A percentile compares a stretch with the other conserved stretches of the same genome.
Evolutionary conservation across 64 coral and sea anemone genomes (phyloP).

Genomic region (Anthopleura sola): DNA sequence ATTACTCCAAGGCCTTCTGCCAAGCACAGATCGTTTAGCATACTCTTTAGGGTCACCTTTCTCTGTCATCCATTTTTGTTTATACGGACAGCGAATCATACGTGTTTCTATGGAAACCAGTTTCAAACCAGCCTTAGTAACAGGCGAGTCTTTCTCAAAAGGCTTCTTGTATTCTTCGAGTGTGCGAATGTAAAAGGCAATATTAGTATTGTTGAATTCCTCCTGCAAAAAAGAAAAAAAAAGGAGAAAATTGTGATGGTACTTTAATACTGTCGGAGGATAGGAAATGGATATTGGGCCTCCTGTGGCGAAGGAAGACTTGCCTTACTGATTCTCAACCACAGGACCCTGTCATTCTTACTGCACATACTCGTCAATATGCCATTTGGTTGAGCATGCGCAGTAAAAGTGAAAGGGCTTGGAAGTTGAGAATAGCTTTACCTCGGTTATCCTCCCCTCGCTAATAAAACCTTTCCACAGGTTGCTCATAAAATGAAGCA

Average conservation of each 20-base stretch:
- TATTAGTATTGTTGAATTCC: constrained; percentile 66
- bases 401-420: too few species aligned
- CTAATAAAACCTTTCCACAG: constrained; percentile 56
- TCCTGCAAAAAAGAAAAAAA: too few species aligned
- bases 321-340: too few species aligned
- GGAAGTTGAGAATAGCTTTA: too few species aligned
- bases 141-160: constrained; percentile 43
- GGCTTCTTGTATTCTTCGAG: constrained; percentile 70
- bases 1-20: constrained; percentile 18
- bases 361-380: too few species aligned
- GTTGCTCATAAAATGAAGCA: constrained; percentile 54
- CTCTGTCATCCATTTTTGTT: constrained; percentile 63
- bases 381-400: too few species aligned
- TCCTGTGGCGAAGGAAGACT: background rate
- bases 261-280: background rate
- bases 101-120: constrained; percentile 74
- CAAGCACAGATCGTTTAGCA: background rate
- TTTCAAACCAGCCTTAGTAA: constrained; percentile 57
- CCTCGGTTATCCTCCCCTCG: constrained; percentile 59
- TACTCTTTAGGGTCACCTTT: constrained; percentile 56
- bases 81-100: constrained; percentile 52
- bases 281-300: background rate
- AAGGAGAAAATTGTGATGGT: background rate
- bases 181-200: constrained; percentile 70
- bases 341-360: too few species aligned